Evolutionary conservation across 1,140 invertebrate species (phyloP).

Genomic region (Drosophila sp.): DNA sequence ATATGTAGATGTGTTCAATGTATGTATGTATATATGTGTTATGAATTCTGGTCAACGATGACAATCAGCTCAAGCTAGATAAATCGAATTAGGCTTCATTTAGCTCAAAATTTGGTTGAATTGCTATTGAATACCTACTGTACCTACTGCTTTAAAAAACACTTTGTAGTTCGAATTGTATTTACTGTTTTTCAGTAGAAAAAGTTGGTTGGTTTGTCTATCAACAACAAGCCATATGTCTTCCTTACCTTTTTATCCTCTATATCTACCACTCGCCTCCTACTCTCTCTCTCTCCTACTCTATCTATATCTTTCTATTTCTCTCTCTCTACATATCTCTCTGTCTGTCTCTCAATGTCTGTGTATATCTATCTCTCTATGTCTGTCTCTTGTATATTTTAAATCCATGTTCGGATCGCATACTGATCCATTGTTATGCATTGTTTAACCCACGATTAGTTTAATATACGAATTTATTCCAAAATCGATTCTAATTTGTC

Average conservation of each 20-base stretch:
- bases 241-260: slow-evolving; percentile 13
- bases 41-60: slow-evolving; percentile 6
- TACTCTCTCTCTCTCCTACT: slow-evolving; percentile 11
- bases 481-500: slow-evolving; percentile 7
- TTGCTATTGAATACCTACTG: slow-evolving; percentile 16
- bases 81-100: slow-evolving; percentile 14
- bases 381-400: slow-evolving; percentile 20
- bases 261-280: slow-evolving; percentile 15
- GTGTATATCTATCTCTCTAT: slow-evolving; percentile 12
- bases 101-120: slow-evolving; percentile 6
- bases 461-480: slow-evolving; percentile 1
- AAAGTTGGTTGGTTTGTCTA: slow-evolving; percentile 17
- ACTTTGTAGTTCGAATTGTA: slow-evolving; percentile 29
- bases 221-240: slow-evolving; percentile 23
- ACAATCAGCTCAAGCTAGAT: slow-evolving; percentile 6
- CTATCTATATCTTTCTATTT: slow-evolving; percentile 14
- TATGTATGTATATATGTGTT: slow-evolving; percentile 18
- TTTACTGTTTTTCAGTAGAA: slow-evolving; percentile 24
- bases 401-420: slow-evolving; percentile 16
- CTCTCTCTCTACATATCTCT: slow-evolving; percentile 15
- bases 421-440: slow-evolving; percentile 12
- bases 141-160: slow-evolving; percentile 10
- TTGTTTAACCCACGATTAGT: slow-evolving; percentile 12
- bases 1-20: slow-evolving; percentile 11
- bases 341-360: slow-evolving; percentile 18